Percentiles rank a stretch among this genome's conserved stretches.
phyloP scores from a whole-genome alignment of 2,888 invertebrate genomes.

The Melanargia galathea region DNA sequence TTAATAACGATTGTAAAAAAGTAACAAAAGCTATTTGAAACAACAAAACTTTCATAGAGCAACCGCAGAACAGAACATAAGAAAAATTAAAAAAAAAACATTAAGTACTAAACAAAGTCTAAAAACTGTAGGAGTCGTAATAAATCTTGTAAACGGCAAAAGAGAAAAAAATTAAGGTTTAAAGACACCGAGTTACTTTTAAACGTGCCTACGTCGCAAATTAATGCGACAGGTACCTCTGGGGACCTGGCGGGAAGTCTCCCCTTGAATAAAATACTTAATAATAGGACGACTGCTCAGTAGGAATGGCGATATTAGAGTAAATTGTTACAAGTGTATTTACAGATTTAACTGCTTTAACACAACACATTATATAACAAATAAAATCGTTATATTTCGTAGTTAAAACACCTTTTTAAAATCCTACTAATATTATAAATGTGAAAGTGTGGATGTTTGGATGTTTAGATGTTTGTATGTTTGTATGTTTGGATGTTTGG shows the following conservation, averaged over 20 bases:
- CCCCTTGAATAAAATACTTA: constrained; percentile 76
- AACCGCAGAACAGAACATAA: not conserved
- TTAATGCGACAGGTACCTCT: constrained; percentile 76
- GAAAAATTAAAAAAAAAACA: constrained; percentile 1
- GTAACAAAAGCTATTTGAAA: not conserved
- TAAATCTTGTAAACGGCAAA: constrained; percentile 62
- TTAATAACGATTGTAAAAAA: not conserved
- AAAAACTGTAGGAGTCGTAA: constrained; percentile 53
- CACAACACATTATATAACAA: too few relatives aligned
- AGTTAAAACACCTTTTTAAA: too few relatives aligned
- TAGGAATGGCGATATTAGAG: constrained; percentile 58
- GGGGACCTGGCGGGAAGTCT: constrained; percentile 60
- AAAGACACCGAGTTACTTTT: constrained; percentile 40
- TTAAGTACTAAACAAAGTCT: constrained; percentile 42
- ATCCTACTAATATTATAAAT: too few relatives aligned
- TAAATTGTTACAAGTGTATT: constrained; percentile 59
- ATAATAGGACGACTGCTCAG: constrained; percentile 69
- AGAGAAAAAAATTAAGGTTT: constrained; percentile 46
- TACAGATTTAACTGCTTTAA: constrained; percentile 46
- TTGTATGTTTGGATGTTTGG: too few relatives aligned
- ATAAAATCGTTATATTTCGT: too few relatives aligned
- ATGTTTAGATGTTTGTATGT: too few relatives aligned
- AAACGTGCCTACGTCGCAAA: constrained; percentile 56
- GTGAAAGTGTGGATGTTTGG: too few relatives aligned
- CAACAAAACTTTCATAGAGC: not conserved